Percentiles rank a stretch among this genome's conserved stretches.
These are phyloP conservation scores for Hyppa rectilinea DNA, from an alignment of 2,888 invertebrate species.

Conservation along the genomic window DNA sequence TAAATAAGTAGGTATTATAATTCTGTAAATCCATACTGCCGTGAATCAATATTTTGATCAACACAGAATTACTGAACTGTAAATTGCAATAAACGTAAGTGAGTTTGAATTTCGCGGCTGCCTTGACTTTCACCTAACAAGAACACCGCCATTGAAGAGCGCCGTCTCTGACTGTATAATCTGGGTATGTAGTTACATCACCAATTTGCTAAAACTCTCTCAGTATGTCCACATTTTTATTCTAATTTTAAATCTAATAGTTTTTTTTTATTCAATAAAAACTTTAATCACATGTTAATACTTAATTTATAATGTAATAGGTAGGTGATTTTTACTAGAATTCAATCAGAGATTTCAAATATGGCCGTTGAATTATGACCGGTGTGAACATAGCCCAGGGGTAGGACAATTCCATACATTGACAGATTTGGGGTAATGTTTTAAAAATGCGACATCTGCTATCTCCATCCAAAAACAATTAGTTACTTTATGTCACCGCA, in stretches of 20 bases:
- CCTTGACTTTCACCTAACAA: not conserved
- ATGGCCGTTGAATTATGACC: not conserved
- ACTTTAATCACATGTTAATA: constrained; percentile 10
- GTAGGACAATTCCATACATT: too few relatives aligned
- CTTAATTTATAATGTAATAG: not conserved
- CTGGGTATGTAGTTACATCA: not conserved
- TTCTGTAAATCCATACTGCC: not conserved
- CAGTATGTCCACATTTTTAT: not conserved
- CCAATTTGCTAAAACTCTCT: not conserved
- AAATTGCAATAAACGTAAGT: not conserved
- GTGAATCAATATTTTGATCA: not conserved
- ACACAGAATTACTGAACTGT: not conserved
- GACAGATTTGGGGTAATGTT: too few relatives aligned
- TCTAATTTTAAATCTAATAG: constrained; percentile 6
- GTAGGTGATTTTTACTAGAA: not conserved
- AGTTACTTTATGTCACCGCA: too few relatives aligned
- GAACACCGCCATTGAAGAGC: too few relatives aligned
- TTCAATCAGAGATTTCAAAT: not conserved
- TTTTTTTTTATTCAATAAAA: not conserved
- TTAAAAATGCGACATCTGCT: too few relatives aligned
- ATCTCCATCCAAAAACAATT: too few relatives aligned
- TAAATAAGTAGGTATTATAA: too few relatives aligned
- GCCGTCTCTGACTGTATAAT: too few relatives aligned
- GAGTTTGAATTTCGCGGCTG: not conserved
- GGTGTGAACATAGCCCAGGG: not conserved